Evolutionary conservation across 2,113 vertebrate genomes (phyloP), one percentile per base, ranked within the genome.

Genomic region (Smithornis capensis): DNA sequence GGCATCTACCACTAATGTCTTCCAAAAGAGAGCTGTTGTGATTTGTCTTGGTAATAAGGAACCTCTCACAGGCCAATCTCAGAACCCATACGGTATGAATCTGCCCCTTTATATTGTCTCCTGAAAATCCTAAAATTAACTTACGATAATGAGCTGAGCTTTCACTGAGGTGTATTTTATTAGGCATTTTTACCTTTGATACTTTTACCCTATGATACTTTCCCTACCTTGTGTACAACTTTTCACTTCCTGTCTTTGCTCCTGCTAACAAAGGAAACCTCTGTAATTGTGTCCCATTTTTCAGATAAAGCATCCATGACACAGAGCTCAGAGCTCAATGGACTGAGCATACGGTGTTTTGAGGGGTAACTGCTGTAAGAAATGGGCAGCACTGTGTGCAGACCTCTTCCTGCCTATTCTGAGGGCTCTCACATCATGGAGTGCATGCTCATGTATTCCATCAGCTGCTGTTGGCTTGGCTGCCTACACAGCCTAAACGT

Each of bases 241-340:
- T 89, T 85, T 69, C 84, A 35, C 35, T 95, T 95, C 60, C 35
- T 50, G 57, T 87, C 59, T 56, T 95, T 95, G 85, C 87, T 96
- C 73, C 94, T 76, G 78, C 96, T 97, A 97, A 97, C 81, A 95
- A 94, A 91, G 97, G 96, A 97, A 97, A 94, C 70, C 95, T 96
- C 95, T 94, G 94, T 96, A 95, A 93, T 96, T 98, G 95, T 98
- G 97, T 98, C 94, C 91, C 56, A 29, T 97, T 97, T 98, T 98
- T 97, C 95, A 87, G 97, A 97, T 95, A 97, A 97, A 92, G 93
- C 91, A 96, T 98, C 97, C 97, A 74, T 97, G 97, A 98, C 96
- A 92, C 91, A 97, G 95, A 94, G 83, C 78, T 95, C 57, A 45
- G 88, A 96, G 70, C 68, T 97, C 96, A 96, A 35, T 88, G 86